Base-by-base conservation (phyloP, 2,797 vertebrate species). In the Sylvilagus floridanus region DNA sequence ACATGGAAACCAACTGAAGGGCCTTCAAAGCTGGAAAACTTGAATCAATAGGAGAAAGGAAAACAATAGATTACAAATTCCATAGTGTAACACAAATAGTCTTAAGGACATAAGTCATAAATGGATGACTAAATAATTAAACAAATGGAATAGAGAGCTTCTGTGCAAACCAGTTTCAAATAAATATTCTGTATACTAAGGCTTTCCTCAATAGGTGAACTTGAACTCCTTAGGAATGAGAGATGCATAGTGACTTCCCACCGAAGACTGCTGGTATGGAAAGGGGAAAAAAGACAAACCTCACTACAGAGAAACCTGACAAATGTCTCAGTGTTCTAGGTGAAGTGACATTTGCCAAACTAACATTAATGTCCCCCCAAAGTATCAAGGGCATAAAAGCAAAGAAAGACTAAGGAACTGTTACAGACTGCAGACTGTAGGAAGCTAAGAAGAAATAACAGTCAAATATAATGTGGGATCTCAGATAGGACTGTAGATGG, bases 241-340 rank as follows among this genome's bases (percentile, higher is more conserved):
- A 84, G 78, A 22, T 9, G 68, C 1, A 6, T 50, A n/a, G 8
- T 69, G 30, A 89, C 37, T 71, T 84, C 35, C 19, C 60, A 24
- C 1, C 37, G 77, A 30, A 28, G 26, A 66, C 14, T 62, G 32
- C 3, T 21, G 54, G 4, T 35, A 60, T 47, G 21, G 22, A 57
- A 32, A 9, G 6, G 26, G 32, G 1, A 0, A n/a, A 4, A 13
- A 11, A 12, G 37, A 21, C 12, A 2, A 57, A 30, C 13, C 4
- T 32, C 71, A 68, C 37, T 24, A 35, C 68, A n/a, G 35, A 88
- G 52, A 88, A 76, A 62, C 37, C 12, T 76, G 30, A 50, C 19
- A 60, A 47, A 24, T 5, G 24, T 17, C n/a, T 22, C 26, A 7
- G 5, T 62, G 17, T 24, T 13, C 35, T n/a, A 28, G 16, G 19